Percentiles rank a stretch among this genome's conserved stretches.
phyloP scores from a whole-genome alignment of 2,797 vertebrate species.

The Numenius phaeopus region DNA sequence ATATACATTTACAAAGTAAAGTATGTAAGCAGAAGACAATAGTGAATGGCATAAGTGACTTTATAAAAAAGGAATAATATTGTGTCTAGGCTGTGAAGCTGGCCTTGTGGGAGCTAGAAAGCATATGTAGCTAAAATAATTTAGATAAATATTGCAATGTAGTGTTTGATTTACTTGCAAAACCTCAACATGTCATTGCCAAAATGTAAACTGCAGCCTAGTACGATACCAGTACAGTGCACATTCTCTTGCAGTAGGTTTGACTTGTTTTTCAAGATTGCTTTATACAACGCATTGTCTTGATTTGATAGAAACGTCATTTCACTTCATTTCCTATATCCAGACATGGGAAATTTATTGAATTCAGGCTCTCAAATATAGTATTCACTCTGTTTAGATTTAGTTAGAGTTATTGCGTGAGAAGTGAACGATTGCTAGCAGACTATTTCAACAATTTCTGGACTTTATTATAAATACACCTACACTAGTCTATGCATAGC shows the following conservation, averaged over 20 bases:
- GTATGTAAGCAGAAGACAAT: neutral
- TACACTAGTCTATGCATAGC: neutral
- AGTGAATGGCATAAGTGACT: neutral
- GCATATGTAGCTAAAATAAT: neutral
- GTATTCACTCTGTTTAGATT: conserved; percentile 42
- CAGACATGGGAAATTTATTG: conserved; percentile 31
- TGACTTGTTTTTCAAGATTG: conserved; percentile 10
- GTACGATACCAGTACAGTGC: neutral
- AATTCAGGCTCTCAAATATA: conserved; percentile 1
- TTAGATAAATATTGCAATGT: neutral
- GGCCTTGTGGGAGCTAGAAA: neutral
- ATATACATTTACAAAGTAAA: neutral
- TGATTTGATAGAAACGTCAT: neutral
- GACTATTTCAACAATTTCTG: neutral
- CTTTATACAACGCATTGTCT: conserved; percentile 11
- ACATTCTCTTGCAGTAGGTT: neutral
- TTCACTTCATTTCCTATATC: conserved; percentile 18
- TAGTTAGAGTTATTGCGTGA: neutral
- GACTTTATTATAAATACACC: neutral
- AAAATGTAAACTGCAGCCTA: neutral
- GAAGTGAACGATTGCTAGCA: neutral
- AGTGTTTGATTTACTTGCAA: neutral
- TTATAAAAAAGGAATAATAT: neutral
- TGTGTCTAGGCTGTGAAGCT: neutral
- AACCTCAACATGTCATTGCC: neutral